Conservation (phyloP, 2,113 vertebrate species). For the Sturnus vulgaris region DNA sequence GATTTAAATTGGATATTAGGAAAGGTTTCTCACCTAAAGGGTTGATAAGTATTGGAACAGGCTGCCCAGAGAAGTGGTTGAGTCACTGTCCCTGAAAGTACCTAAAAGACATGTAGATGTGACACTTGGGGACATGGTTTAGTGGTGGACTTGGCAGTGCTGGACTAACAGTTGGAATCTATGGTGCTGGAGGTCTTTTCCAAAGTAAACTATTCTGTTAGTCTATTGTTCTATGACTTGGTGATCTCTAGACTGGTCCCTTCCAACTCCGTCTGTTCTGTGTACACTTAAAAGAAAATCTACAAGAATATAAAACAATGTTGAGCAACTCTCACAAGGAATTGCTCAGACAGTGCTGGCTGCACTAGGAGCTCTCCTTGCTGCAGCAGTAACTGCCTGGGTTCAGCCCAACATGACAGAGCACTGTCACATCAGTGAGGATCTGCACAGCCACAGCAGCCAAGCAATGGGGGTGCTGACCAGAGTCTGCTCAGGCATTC, state of each 20-base stretch:
- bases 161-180: not conserved
- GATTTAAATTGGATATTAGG: not conserved
- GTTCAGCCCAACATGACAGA: accelerated
- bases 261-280: not conserved
- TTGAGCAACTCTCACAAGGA: not conserved
- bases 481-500: not conserved
- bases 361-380: not conserved
- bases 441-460: accelerated
- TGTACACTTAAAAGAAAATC: not conserved
- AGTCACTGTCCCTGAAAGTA: not conserved
- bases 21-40: not conserved
- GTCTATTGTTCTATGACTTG: not conserved
- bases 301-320: not conserved
- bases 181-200: not conserved
- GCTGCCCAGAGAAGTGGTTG: not conserved
- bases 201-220: not conserved
- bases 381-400: not conserved
- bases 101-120: not conserved
- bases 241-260: not conserved
- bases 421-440: no score
- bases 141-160: not conserved
- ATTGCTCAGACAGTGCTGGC: not conserved
- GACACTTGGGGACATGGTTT: not conserved
- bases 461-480: accelerated
- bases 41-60: not conserved